Evolutionary conservation across 1,140 invertebrate genomes (phyloP).

Genomic region (Lepidurus apus): DNA sequence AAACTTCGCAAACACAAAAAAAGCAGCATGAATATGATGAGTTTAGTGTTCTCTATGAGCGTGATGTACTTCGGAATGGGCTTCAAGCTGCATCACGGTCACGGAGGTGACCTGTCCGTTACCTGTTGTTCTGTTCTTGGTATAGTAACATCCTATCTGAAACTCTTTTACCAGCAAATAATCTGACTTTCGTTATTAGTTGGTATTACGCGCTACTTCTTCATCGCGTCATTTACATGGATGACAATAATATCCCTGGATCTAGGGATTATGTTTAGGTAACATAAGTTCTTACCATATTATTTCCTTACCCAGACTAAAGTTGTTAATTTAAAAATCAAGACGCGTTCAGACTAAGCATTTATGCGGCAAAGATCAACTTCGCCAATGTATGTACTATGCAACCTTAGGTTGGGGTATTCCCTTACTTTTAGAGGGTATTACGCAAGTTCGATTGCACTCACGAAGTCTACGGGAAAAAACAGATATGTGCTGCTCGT

Average conservation of each 20-base stretch:
- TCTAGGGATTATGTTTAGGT: neutral
- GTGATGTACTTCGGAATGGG: neutral
- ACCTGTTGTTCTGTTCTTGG: neutral
- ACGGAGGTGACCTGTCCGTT: neutral
- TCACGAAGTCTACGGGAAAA: conserved; percentile 47
- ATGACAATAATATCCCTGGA: neutral
- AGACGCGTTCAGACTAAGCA: neutral
- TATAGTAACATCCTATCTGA: neutral
- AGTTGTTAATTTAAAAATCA: neutral
- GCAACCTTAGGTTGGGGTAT: neutral
- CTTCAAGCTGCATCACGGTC: neutral
- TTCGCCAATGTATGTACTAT: neutral
- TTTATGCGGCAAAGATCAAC: neutral
- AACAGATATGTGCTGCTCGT: conserved; percentile 58
- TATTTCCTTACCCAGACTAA: neutral
- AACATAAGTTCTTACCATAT: neutral
- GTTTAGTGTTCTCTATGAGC: neutral
- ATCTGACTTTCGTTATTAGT: neutral
- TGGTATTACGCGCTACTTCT: neutral
- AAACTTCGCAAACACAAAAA: conserved; percentile 37
- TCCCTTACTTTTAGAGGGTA: conserved; percentile 60
- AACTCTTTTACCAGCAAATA: neutral
- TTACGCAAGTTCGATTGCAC: conserved; percentile 52
- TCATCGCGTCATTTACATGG: neutral
- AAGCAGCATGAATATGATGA: conserved; percentile 30